Evolutionary conservation across 2,113 vertebrate genomes (phyloP), one percentile per base, ranked within the genome.

Genomic region (Callaeas wilsoni): DNA sequence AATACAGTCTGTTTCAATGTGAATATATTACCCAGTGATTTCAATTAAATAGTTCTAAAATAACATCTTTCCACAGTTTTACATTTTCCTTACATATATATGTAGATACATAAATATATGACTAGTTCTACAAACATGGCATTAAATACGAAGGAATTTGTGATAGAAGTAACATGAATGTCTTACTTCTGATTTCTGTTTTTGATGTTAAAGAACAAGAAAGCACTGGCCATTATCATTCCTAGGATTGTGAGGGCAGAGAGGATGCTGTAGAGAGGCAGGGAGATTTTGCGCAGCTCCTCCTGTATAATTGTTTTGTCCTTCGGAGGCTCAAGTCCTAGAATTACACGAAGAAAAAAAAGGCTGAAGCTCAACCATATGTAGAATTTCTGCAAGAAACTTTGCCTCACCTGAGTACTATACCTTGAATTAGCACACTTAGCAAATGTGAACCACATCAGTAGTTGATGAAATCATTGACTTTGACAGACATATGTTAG

Each of bases 171-270:
- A 81, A 91, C 53, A 86, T 7, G 37, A 69, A 65, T 26, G 30
- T 22, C 98, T 98, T 97, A 99, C 99, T 99, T 99, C 96, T 99
- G 99, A 95, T 99, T 99, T 87, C 99, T 98, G 97, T 99, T 99
- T 98, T 99, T 99, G 97, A 99, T 99, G 97, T 99, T 99, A 94
- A 99, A 99, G 98, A 99, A 99, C 78, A 99, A 97, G 88, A 99
- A 99, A 63, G 99, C 99, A 13, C 99, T 99, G 33, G 99, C 99
- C 99, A 99, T 99, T 93, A 99, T 98, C 99, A 99, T 99, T 95
- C 99, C 99, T 41, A 99, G 97, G 80, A 99, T 98, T 70, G 99
- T 99, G 94, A 99, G 98, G 86, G 99, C 99, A 39, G 99, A 99
- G 57, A 99, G 98, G 96, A 99, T 99, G 98, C 99, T 99, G 96